Base-by-base conservation (phyloP, 2,113 vertebrate species). In the Peromyscus maniculatus region DNA sequence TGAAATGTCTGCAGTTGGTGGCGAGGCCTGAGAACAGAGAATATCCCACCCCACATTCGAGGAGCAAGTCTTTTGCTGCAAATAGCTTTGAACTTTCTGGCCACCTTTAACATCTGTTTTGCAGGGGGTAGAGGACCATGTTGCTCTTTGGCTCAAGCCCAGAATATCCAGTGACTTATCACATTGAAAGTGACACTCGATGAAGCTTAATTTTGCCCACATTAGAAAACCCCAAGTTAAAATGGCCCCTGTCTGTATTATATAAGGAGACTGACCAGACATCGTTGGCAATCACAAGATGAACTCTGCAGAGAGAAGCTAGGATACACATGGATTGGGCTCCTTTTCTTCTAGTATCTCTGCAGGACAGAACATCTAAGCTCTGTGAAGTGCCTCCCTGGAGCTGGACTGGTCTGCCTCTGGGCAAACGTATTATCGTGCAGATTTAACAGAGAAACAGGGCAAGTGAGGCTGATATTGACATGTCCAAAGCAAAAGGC, bases 1-100 rank as follows among this genome's bases (percentile, higher is more conserved):
- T 96, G 93, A 97, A 94, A 93, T 82, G 83, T 86, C 93, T 89
- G 87, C 96, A 89, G 87, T 95, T 96, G 94, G 66, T 46, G 8
- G 91, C 79, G 97, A 97, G 52, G 92, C 78, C 94, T 92, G 93
- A 98, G 97, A 96, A 91, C 43, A 12, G 5, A 28, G 39, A 1
- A n/a, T 26, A 33, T 13, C 57, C 71, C 39, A 77, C 72, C 36
- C 36, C 77, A 11, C 71, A 82, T 52, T n/a, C 86, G 79, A 43
- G 49, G 87, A 96, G 80, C 52, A 3, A 10, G 87, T 33, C 78
- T 91, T 96, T 91, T 62, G 89, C 94, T 96, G 89, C 55, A 93
- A 97, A 96, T 84, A 93, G 57, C 92, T 93, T 78, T 95, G 93
- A 93, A 90, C 72, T 64, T 52, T 80, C 78, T 88, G 75, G 67